phyloP scores from a whole-genome alignment of 2,113 vertebrate genomes.

The Dipodomys stephensi region DNA sequence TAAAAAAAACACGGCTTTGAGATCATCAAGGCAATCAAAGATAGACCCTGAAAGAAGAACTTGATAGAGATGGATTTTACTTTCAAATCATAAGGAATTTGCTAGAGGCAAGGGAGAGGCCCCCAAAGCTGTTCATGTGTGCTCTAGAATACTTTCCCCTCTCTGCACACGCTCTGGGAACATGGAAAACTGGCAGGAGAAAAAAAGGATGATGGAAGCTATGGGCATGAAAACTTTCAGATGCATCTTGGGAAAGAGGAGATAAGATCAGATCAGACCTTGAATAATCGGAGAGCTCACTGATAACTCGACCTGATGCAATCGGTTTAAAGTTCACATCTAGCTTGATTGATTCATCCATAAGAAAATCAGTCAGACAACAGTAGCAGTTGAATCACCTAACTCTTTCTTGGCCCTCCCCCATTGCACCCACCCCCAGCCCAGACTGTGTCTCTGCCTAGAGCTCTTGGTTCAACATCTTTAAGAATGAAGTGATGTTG shows the following conservation, averaged over 20 bases:
- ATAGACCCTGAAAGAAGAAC: slow-evolving; percentile 16
- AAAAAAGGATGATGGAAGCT: slow-evolving; percentile 58
- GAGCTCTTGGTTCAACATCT: not conserved
- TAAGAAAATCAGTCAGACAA: slow-evolving; percentile 55
- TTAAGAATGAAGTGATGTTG: not conserved
- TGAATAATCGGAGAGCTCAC: slow-evolving; percentile 62
- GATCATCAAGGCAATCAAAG: slow-evolving; percentile 34
- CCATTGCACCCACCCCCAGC: not conserved
- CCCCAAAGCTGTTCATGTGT: not conserved
- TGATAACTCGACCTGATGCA: slow-evolving; percentile 66
- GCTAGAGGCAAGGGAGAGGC: slow-evolving; percentile 74
- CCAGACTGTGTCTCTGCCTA: not conserved
- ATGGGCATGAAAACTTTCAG: slow-evolving; percentile 62
- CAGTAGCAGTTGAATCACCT: not conserved
- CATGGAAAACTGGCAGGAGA: slow-evolving; percentile 74
- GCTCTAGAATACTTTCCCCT: slow-evolving; percentile 46
- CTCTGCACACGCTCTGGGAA: not conserved
- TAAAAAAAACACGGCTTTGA: not conserved
- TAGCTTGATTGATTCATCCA: slow-evolving; percentile 52
- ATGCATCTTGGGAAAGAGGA: slow-evolving; percentile 71
- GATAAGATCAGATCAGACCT: slow-evolving; percentile 79
- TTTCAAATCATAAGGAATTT: slow-evolving; percentile 73
- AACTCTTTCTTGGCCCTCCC: not conserved
- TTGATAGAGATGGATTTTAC: slow-evolving; percentile 38
- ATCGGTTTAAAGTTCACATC: slow-evolving; percentile 69